Evolutionary conservation across 2,797 vertebrate genomes (phyloP).

Genomic region (Ptychadena robeensis): DNA sequence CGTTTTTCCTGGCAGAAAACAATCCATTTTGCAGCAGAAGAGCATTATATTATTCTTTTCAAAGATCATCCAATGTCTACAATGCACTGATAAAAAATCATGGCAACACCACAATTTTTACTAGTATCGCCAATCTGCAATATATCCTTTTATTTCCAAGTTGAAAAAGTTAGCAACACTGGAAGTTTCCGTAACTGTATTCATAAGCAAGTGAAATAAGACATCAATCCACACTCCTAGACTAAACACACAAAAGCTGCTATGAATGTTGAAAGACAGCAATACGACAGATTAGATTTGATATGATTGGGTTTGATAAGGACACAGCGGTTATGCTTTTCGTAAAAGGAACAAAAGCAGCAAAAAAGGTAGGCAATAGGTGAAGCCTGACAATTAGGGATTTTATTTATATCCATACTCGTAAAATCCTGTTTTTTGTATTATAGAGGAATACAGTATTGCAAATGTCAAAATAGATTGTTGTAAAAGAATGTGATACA

Average conservation of each 20-base stretch:
- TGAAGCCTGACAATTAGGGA: constrained; percentile 33
- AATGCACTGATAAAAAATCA: constrained; percentile 32
- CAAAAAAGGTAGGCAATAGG: constrained; percentile 12
- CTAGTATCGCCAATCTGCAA: constrained; percentile 9
- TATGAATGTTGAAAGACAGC: constrained; percentile 36
- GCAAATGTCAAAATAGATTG: constrained; percentile 47
- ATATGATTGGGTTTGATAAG: constrained; percentile 47
- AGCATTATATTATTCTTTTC: constrained; percentile 41
- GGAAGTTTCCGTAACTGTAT: constrained; percentile 23
- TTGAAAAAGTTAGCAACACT: constrained; percentile 39
- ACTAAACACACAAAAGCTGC: constrained; percentile 1
- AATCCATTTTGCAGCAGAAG: constrained; percentile 19
- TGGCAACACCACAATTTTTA: constrained; percentile 19
- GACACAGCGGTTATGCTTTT: constrained; percentile 10
- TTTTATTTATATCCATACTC: constrained; percentile 48
- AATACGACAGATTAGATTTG: constrained; percentile 38
- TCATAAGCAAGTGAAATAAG: constrained; percentile 33
- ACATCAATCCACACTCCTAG: not conserved
- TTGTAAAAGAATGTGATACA: constrained; percentile 38
- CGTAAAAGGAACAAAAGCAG: constrained; percentile 19
- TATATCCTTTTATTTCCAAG: constrained; percentile 30
- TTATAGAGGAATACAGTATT: constrained; percentile 49
- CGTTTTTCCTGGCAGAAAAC: constrained; percentile 12
- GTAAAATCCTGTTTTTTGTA: constrained; percentile 47
- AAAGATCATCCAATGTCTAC: constrained; percentile 22